These are phyloP conservation scores for Brachionus sp. DNA, from an alignment of 1,140 invertebrate genomes.

Conservation along the genomic window DNA sequence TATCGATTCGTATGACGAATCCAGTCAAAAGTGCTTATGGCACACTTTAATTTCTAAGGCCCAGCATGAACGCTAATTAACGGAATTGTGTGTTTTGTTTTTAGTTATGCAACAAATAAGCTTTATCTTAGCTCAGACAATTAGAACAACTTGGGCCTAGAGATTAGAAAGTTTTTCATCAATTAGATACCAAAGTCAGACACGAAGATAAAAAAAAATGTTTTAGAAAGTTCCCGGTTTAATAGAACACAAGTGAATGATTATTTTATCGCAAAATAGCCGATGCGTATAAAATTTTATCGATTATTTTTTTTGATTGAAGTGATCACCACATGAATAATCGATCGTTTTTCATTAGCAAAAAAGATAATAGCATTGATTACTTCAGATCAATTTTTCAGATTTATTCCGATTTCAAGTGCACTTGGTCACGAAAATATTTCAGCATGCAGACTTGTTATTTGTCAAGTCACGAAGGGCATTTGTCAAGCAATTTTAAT, in stretches of 20 bases:
- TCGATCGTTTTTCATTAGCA: background rate
- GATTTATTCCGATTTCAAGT: background rate
- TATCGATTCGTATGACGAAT: background rate
- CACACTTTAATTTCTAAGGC: background rate
- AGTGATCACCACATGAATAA: constrained; percentile 14
- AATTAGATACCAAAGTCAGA: background rate
- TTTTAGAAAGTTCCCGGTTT: background rate
- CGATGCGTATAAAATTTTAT: constrained; percentile 13
- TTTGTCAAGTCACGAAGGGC: background rate
- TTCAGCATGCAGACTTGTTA: background rate
- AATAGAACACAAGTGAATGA: background rate
- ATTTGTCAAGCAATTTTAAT: too few relatives aligned
- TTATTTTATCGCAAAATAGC: background rate
- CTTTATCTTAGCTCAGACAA: background rate
- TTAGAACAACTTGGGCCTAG: background rate
- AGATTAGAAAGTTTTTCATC: background rate
- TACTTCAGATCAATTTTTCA: background rate
- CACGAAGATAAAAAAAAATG: background rate
- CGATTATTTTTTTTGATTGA: background rate
- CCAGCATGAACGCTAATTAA: background rate
- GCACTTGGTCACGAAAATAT: background rate
- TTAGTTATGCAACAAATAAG: background rate
- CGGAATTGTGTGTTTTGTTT: background rate
- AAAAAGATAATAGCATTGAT: background rate
- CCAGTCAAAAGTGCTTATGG: background rate